Conservation (phyloP, 2,797 vertebrate genomes). For the Malacoctenus gilli region DNA sequence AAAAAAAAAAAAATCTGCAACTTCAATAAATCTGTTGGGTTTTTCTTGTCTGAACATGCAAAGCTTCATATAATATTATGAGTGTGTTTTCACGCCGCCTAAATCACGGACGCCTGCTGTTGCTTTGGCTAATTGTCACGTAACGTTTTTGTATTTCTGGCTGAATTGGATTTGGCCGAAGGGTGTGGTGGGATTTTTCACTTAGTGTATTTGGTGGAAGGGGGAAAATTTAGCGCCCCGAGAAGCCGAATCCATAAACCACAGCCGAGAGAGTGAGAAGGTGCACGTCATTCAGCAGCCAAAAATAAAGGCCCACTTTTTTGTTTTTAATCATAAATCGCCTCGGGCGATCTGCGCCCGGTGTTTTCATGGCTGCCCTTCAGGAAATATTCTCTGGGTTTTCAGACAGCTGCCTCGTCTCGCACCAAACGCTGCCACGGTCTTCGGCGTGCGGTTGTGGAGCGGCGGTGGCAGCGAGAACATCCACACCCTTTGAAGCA, state of each 20-base stretch:
- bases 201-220: constrained; percentile 41
- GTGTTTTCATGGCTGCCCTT: constrained; percentile 12
- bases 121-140: constrained; percentile 53
- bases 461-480: not conserved
- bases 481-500: constrained; percentile 1
- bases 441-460: too few relatives aligned
- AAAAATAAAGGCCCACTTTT: too few relatives aligned
- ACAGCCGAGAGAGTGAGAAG: constrained; percentile 9
- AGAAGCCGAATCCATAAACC: constrained; percentile 38
- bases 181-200: constrained; percentile 56
- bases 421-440: constrained; percentile 6
- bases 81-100: constrained; percentile 56
- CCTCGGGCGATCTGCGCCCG: not conserved
- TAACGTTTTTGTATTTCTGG: constrained; percentile 58
- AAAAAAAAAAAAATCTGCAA: constrained; percentile 45
- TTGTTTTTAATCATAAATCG: constrained; percentile 23
- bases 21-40: constrained; percentile 55
- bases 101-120: constrained; percentile 47
- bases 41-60: constrained; percentile 61
- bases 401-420: constrained; percentile 1
- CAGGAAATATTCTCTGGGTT: constrained; percentile 13
- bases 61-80: constrained; percentile 66
- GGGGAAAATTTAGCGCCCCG: constrained; percentile 32
- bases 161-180: constrained; percentile 52
- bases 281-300: constrained; percentile 27